These are phyloP conservation scores for Prionace glauca DNA, from an alignment of 2,797 vertebrate species.

Conservation along the genomic window DNA sequence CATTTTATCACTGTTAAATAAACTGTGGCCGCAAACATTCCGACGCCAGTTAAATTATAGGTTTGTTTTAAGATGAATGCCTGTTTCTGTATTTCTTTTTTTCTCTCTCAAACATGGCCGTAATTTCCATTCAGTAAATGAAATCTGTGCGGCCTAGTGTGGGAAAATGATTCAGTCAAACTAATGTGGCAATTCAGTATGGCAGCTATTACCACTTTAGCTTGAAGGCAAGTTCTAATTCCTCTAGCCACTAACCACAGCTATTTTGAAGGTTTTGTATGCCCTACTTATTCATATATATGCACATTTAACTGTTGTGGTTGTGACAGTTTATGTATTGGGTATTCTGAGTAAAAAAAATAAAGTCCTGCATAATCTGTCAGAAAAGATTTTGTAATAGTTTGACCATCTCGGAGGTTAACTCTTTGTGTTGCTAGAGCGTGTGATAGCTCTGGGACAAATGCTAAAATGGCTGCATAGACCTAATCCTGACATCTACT, in stretches of 20 bases:
- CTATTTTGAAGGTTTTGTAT: constrained; percentile 62
- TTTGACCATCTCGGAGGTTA: not conserved
- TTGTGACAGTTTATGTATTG: constrained; percentile 62
- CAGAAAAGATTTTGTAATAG: constrained; percentile 32
- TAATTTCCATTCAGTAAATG: constrained; percentile 48
- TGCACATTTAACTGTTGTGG: constrained; percentile 62
- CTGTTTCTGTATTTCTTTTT: constrained; percentile 44
- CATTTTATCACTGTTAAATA: constrained; percentile 60
- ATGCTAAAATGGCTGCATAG: not conserved
- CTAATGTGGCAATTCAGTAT: constrained; percentile 55
- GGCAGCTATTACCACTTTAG: constrained; percentile 69
- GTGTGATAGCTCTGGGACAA: not conserved
- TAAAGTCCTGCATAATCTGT: constrained; percentile 45
- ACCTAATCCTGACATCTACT: not conserved
- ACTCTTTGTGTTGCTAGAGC: not conserved
- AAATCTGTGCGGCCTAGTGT: constrained; percentile 43
- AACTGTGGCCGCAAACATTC: constrained; percentile 62
- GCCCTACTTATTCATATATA: constrained; percentile 58
- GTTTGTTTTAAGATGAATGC: constrained; percentile 57
- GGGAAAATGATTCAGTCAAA: constrained; percentile 54
- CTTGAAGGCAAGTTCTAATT: constrained; percentile 69
- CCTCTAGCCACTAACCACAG: constrained; percentile 70
- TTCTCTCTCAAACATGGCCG: constrained; percentile 40
- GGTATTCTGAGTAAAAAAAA: constrained; percentile 51
- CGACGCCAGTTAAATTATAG: constrained; percentile 66